phyloP scores from a whole-genome alignment of 2,888 invertebrate species.

The Tineola bisselliella region DNA sequence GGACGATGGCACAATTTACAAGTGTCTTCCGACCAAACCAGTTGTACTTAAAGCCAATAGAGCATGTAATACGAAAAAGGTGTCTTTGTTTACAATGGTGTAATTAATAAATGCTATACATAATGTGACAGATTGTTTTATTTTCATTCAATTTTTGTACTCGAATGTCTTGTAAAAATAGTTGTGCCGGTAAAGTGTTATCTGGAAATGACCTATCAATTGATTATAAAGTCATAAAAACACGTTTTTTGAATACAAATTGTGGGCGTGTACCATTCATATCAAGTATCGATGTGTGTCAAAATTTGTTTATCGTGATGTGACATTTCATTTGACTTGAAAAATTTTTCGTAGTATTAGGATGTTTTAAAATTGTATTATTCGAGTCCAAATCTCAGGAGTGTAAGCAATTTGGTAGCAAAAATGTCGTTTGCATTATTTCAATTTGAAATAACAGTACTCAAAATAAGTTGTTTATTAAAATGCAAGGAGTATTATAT shows the following conservation, averaged over 20 bases:
- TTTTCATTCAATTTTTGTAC: no score
- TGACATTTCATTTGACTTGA: not conserved
- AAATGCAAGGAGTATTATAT: constrained; percentile 33
- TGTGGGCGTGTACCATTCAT: no score
- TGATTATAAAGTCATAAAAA: no score
- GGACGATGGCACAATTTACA: not conserved
- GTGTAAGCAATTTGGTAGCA: not conserved
- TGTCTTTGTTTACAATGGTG: constrained; percentile 23
- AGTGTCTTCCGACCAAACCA: not conserved
- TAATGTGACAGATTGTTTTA: not conserved
- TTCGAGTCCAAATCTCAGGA: not conserved
- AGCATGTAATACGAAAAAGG: constrained; percentile 39
- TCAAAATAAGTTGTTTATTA: constrained; percentile 33
- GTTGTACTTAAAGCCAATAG: constrained; percentile 33
- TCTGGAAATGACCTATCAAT: no score
- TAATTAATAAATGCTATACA: not conserved
- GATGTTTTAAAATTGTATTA: not conserved
- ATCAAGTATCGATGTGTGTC: no score
- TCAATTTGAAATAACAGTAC: constrained; percentile 42
- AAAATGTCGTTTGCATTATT: constrained; percentile 31
- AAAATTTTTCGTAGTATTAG: not conserved
- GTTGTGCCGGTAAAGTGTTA: no score
- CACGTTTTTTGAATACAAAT: no score
- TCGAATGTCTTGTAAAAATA: no score
- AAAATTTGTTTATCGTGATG: no score